Conservation (phyloP, 1,140 invertebrate species). For the Agrypnia vestita region DNA sequence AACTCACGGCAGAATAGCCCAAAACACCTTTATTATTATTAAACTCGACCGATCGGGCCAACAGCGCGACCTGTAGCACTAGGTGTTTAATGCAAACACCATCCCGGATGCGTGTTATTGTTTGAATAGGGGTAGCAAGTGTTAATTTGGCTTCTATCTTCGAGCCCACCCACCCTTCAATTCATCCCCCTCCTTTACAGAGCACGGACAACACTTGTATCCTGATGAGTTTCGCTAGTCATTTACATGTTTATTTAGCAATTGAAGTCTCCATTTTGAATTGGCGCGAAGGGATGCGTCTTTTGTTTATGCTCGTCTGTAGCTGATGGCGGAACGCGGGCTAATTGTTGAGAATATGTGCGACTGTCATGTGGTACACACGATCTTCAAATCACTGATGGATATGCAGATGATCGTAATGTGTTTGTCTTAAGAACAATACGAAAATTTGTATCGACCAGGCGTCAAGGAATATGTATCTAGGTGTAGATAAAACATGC, state of each 20-base stretch:
- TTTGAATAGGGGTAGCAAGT: slow-evolving; percentile 55
- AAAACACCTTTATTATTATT: too few relatives aligned
- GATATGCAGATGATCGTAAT: too few relatives aligned
- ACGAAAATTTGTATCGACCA: too few relatives aligned
- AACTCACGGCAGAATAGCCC: too few relatives aligned
- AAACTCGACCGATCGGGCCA: too few relatives aligned
- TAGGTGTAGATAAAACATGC: too few relatives aligned
- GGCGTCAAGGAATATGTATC: too few relatives aligned
- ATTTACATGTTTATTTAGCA: slow-evolving; percentile 59
- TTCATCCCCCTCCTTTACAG: not conserved
- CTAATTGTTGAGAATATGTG: slow-evolving; percentile 19
- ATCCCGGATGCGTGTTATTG: slow-evolving; percentile 51
- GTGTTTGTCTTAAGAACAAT: too few relatives aligned
- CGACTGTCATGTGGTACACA: slow-evolving; percentile 22
- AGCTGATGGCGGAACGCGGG: not conserved
- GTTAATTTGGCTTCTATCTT: slow-evolving; percentile 50
- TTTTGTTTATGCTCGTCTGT: slow-evolving; percentile 23
- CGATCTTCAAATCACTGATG: not conserved
- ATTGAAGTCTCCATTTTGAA: slow-evolving; percentile 48
- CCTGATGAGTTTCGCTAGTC: slow-evolving; percentile 48
- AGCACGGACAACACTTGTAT: slow-evolving; percentile 34
- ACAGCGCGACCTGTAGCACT: too few relatives aligned
- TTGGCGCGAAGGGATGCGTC: slow-evolving; percentile 23
- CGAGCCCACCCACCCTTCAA: not conserved
- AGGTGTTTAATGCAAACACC: not conserved